Base-by-base conservation (phyloP, 2,113 vertebrate genomes). In the Synchiropus splendidus region DNA sequence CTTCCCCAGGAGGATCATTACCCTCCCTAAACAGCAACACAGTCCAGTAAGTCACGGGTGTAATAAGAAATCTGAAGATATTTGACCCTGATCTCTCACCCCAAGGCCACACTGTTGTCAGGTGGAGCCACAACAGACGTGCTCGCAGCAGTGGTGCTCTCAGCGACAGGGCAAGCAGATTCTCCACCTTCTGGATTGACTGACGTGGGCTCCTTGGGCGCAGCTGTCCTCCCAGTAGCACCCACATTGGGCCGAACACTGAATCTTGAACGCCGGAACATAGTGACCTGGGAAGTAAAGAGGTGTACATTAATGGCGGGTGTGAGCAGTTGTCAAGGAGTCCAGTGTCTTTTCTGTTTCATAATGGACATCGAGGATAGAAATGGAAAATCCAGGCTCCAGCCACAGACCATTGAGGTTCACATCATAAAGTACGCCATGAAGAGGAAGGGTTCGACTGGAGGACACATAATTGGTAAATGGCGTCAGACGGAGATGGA, bases 211-310 rank as follows among this genome's bases (percentile, higher is more conserved):
- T 83, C 80, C 47, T 58, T 66, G 38, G 64, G 16, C 12, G 56
- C 2, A 4, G 56, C 17, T 6, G 61, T 57, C 55, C 86, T 79
- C 1, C 74, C 79, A 1, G 46, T 59, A 1, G 40, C 18, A 1
- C 58, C 12, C 16, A 97, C 87, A 27, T 92, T 94, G 12, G 92
- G 92, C 52, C 89, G 87, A 52, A 91, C 76, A 12, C 81, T 90
- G 42, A 95, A 88, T 66, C 93, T 87, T 6, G 92, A 87, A 37
- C 92, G 86, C 27, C 92, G 91, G 64, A 97, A 88, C 92, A 94
- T 97, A 15, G 43, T 70, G 44, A 33, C 46, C 83, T 85, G 37
- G 31, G 35, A 37, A 44, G 21, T 5, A n/a, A n/a, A n/a, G n/a
- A n/a, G n/a, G n/a, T n/a, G n/a, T n/a, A n/a, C n/a, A n/a, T n/a